phyloP scores from a whole-genome alignment of 1,140 invertebrate species.

The Platyscapa corneri region DNA sequence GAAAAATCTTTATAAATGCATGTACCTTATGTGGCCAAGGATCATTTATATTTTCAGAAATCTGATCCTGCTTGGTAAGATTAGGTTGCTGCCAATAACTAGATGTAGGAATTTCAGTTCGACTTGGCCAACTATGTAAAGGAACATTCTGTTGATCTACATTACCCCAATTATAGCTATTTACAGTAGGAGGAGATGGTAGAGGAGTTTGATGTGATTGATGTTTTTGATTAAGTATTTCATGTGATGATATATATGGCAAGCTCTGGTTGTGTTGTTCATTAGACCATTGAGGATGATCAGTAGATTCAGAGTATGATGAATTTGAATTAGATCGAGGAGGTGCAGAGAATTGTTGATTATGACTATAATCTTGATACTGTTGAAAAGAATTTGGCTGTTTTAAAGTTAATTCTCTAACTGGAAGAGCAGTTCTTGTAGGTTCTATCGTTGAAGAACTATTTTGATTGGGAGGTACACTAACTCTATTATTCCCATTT shows the following conservation, averaged over 20 bases:
- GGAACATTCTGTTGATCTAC: constrained; percentile 54
- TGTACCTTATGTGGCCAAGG: constrained; percentile 55
- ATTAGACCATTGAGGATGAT: constrained; percentile 58
- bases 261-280: constrained; percentile 54
- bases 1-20: background rate
- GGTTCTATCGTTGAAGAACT: constrained; percentile 53
- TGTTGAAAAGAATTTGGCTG: constrained; percentile 60
- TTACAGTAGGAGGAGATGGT: constrained; percentile 45
- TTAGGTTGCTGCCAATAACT: constrained; percentile 62
- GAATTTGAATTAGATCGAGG: constrained; percentile 56
- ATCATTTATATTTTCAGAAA: constrained; percentile 50
- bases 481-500: constrained; percentile 65
- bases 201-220: constrained; percentile 54
- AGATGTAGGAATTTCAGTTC: constrained; percentile 48
- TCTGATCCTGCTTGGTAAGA: constrained; percentile 52
- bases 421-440: constrained; percentile 40
- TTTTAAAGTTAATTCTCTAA: constrained; percentile 58
- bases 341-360: constrained; percentile 58
- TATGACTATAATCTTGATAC: constrained; percentile 63
- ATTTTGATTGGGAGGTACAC: constrained; percentile 53
- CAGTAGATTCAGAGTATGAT: constrained; percentile 51
- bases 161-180: constrained; percentile 64
- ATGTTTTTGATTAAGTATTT: constrained; percentile 46
- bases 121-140: constrained; percentile 62
- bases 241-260: constrained; percentile 36